phyloP scores from a whole-genome alignment of 2,888 invertebrate genomes.

The Reticulitermes lucifugus region DNA sequence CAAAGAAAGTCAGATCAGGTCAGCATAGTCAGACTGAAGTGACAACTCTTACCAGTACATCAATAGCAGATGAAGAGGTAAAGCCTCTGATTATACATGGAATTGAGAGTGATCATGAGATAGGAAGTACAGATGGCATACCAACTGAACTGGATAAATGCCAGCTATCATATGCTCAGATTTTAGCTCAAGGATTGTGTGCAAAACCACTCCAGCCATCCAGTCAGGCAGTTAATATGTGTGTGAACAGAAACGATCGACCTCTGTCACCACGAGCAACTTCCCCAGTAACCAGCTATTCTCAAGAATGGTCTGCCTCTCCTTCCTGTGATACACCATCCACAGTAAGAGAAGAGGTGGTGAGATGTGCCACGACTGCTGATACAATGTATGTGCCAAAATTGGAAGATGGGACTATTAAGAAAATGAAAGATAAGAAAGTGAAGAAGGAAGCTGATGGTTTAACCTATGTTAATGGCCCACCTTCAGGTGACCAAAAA shows the following conservation, averaged over 20 bases:
- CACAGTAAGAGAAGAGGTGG: constrained; percentile 45
- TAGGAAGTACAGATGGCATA: neutral
- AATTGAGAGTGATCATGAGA: neutral
- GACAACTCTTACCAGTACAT: neutral
- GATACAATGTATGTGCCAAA: constrained; percentile 14
- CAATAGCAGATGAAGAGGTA: constrained; percentile 16
- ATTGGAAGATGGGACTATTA: constrained; percentile 28
- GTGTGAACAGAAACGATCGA: constrained; percentile 40
- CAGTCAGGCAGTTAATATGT: constrained; percentile 56
- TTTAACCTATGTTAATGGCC: neutral
- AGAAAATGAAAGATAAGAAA: constrained; percentile 31
- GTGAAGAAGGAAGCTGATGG: constrained; percentile 21
- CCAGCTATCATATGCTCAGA: constrained; percentile 76
- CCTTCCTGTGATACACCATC: constrained; percentile 42
- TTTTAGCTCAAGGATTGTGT: constrained; percentile 74
- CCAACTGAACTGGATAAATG: constrained; percentile 44
- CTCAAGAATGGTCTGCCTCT: constrained; percentile 44
- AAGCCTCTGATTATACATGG: neutral
- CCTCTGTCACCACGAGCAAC: constrained; percentile 39
- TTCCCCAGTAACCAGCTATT: constrained; percentile 24
- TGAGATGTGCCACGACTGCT: neutral
- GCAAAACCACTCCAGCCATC: constrained; percentile 69
- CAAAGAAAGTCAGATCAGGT: constrained; percentile 14
- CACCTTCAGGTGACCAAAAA: constrained; percentile 14
- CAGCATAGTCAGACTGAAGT: constrained; percentile 5